A percentile compares a stretch with the other conserved stretches of the same genome.
Evolutionary conservation across 92 coral and sea anemone genomes (phyloP).

Genomic region (Montipora capitata): DNA sequence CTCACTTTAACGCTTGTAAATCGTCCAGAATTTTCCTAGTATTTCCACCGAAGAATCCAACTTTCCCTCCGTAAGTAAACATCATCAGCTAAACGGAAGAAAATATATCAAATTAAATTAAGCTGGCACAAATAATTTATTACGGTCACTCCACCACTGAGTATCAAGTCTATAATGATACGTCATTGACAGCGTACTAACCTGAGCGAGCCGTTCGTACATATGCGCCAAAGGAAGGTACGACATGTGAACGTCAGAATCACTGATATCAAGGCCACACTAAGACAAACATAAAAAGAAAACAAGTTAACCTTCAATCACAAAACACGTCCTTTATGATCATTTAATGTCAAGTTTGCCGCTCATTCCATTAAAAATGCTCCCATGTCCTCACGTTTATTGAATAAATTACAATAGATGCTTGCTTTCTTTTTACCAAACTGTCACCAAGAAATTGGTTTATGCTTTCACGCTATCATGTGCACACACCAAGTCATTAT

Average conservation of each 20-base stretch:
- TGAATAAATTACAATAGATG: too few relatives aligned
- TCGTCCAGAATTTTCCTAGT: constrained; percentile 87
- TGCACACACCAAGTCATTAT: too few relatives aligned
- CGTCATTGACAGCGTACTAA: constrained; percentile 31
- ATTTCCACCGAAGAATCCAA: constrained; percentile 96
- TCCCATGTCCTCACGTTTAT: too few relatives aligned
- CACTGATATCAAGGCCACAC: constrained; percentile 88
- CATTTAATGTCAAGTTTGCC: too few relatives aligned
- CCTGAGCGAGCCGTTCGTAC: constrained; percentile 98
- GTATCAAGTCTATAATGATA: too few relatives aligned
- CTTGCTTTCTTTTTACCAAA: too few relatives aligned
- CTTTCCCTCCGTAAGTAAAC: constrained; percentile 89
- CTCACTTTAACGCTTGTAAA: constrained; percentile 90
- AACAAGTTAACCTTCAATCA: too few relatives aligned
- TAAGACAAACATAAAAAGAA: constrained; percentile 32
- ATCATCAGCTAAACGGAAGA: constrained; percentile 77
- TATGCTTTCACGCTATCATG: too few relatives aligned
- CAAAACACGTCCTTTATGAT: too few relatives aligned
- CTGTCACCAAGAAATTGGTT: too few relatives aligned
- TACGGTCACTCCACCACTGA: neutral
- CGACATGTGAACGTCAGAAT: constrained; percentile 93
- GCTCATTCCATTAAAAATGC: too few relatives aligned
- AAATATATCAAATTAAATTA: neutral
- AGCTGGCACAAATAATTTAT: neutral
- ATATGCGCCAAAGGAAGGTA: constrained; percentile 98